Base-by-base conservation (phyloP, 2,113 vertebrate species). In the Takifugu flavidus region DNA sequence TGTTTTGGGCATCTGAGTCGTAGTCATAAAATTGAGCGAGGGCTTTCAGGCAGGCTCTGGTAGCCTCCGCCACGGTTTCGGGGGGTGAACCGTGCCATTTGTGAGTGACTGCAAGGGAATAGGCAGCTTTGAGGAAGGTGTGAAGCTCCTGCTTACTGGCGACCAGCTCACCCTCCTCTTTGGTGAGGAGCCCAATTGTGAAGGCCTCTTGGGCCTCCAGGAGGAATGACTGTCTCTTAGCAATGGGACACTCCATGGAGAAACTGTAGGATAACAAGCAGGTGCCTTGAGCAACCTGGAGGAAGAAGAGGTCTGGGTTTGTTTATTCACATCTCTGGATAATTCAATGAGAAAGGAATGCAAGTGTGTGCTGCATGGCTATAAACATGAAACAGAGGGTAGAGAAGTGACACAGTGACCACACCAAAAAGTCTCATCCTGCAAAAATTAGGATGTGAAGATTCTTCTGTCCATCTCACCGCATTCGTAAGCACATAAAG, bases 111-210 rank as follows among this genome's bases (percentile, higher is more conserved):
- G 88, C 28, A 4, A 98, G 92, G 29, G 92, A 93, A 60, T 94
- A 95, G 4, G 94, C 93, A 0, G 95, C 94, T 76, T 93, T 96
- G 50, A 97, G 75, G 47, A 97, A 92, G 31, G 91, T 93, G 25
- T 98, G 94, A 26, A 98, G 92, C 79, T 96, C 95, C 84, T 96
- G 96, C 73, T 91, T 93, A 69, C 96, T 98, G 12, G 86, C 82
- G 52, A 94, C 72, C 0, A 49, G 57, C 4, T 92, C 80, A 0
- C 70, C 75, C 0, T 82, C 74, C 0, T 74, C 74, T 82, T 91
- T 94, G 47, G 92, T 95, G 45, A 96, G 92, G 25, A 99, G 91
- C 52, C 95, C 94, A 0, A 96, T 91, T 62, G 92, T 90, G 49
- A 98, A 98, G 25, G 96, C 92, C 70, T 96, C 93, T 51, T 86